phyloP scores from a whole-genome alignment of 2,113 vertebrate genomes.

The Hiodon alosoides region DNA sequence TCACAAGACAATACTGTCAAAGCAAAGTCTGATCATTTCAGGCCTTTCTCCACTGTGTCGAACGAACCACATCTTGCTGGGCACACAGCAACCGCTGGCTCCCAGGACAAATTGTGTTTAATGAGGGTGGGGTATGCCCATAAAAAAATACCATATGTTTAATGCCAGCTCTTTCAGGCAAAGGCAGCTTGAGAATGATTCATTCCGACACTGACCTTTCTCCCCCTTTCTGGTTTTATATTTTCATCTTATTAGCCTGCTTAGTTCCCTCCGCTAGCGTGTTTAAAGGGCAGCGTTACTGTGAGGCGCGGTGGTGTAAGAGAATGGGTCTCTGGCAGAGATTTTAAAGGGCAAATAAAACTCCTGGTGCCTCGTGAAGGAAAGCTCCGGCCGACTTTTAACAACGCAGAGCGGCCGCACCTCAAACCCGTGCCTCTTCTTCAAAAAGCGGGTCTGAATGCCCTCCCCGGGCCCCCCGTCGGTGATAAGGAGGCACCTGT shows the following conservation, averaged over 20 bases:
- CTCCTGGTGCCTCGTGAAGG: not conserved
- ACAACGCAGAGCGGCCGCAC: not conserved
- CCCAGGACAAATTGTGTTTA: slow-evolving; percentile 54
- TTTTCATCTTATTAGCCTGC: slow-evolving; percentile 22
- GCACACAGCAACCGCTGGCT: slow-evolving; percentile 24
- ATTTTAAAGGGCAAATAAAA: slow-evolving; percentile 20
- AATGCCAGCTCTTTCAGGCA: not conserved
- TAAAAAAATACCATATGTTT: slow-evolving; percentile 19
- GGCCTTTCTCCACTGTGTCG: not conserved
- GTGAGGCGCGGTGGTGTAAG: not conserved
- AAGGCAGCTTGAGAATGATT: slow-evolving; percentile 16
- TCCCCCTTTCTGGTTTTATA: slow-evolving; percentile 4
- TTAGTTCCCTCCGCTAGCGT: not conserved
- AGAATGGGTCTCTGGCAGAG: not conserved
- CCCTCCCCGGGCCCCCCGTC: not conserved
- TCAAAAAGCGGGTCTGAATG: not conserved
- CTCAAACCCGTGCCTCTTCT: not conserved
- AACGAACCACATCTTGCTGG: slow-evolving; percentile 32
- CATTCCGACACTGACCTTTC: slow-evolving; percentile 1
- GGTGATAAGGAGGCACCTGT: too few relatives aligned
- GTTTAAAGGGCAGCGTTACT: slow-evolving; percentile 1
- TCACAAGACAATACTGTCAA: not conserved
- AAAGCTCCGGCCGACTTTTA: not conserved
- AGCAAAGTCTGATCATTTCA: not conserved
- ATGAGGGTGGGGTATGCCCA: slow-evolving; percentile 43